Percentiles rank a stretch among this genome's conserved stretches.
phyloP scores from a whole-genome alignment of 2,797 vertebrate genomes.

The Characodon lateralis region DNA sequence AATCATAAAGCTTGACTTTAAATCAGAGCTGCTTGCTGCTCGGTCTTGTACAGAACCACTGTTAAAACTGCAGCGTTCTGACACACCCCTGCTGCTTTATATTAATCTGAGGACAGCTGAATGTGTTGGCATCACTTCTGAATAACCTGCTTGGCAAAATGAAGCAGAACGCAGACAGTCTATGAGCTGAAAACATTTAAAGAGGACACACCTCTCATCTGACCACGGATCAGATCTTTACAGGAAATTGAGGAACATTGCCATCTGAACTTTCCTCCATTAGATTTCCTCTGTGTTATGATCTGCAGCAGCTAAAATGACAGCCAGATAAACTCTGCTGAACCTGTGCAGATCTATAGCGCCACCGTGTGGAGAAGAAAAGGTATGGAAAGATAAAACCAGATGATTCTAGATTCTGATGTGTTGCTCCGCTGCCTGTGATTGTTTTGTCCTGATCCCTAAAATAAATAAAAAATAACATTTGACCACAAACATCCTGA shows the following conservation, averaged over 20 bases:
- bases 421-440: background rate
- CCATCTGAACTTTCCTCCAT: too few relatives aligned
- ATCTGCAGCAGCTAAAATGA: background rate
- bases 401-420: background rate
- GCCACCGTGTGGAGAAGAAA: background rate
- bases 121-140: background rate
- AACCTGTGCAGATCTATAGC: background rate
- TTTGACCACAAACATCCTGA: too few relatives aligned
- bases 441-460: background rate
- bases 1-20: background rate
- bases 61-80: background rate
- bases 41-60: background rate
- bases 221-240: background rate
- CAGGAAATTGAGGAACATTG: too few relatives aligned
- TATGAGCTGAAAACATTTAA: background rate
- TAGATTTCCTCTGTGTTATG: background rate
- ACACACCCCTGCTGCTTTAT: background rate
- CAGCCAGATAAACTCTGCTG: background rate
- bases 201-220: background rate
- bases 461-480: too few relatives aligned
- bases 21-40: background rate
- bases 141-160: background rate
- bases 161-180: too few relatives aligned
- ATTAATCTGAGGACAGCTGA: background rate
- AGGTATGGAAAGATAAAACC: background rate